A percentile compares a stretch with the other conserved stretches of the same genome.
Conservation (phyloP, 2,888 invertebrate genomes). For the Geotrupes spiniger region DNA sequence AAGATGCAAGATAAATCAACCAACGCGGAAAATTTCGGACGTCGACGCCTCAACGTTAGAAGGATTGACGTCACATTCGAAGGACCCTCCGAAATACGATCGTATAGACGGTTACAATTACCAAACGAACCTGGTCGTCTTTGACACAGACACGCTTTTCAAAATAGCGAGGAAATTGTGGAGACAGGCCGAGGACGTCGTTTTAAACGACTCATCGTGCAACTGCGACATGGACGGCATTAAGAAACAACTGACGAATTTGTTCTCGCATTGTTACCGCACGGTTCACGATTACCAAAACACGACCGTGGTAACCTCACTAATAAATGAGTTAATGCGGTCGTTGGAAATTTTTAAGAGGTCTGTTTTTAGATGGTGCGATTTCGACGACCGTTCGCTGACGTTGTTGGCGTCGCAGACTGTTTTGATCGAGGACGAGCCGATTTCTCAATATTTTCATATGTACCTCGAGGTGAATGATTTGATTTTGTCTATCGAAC, state of each 20-base stretch:
- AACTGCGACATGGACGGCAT: slow-evolving; percentile 26
- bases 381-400: slow-evolving; percentile 19
- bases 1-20: too few species aligned
- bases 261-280: slow-evolving; percentile 19
- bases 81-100: not conserved
- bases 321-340: slow-evolving; percentile 7
- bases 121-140: slow-evolving; percentile 20
- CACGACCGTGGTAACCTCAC: not conserved
- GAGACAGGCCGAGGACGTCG: slow-evolving; percentile 36
- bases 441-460: slow-evolving; percentile 29
- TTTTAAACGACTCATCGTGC: slow-evolving; percentile 30
- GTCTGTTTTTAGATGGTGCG: slow-evolving; percentile 23
- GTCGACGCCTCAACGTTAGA: too few species aligned
- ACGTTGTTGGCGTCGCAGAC: slow-evolving; percentile 19
- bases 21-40: too few species aligned
- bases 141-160: slow-evolving; percentile 22
- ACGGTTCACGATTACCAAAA: slow-evolving; percentile 7
- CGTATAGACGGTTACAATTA: slow-evolving; percentile 19
- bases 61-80: too few species aligned
- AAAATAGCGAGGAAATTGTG: slow-evolving; percentile 35
- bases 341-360: slow-evolving; percentile 19
- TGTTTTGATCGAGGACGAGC: slow-evolving; percentile 16
- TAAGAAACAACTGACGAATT: slow-evolving; percentile 30
- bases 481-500: slow-evolving; percentile 20
- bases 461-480: slow-evolving; percentile 26